Percentiles rank a stretch among this genome's conserved stretches.
Evolutionary conservation across 2,888 invertebrate genomes (phyloP).

Genomic region (Nezara viridula): DNA sequence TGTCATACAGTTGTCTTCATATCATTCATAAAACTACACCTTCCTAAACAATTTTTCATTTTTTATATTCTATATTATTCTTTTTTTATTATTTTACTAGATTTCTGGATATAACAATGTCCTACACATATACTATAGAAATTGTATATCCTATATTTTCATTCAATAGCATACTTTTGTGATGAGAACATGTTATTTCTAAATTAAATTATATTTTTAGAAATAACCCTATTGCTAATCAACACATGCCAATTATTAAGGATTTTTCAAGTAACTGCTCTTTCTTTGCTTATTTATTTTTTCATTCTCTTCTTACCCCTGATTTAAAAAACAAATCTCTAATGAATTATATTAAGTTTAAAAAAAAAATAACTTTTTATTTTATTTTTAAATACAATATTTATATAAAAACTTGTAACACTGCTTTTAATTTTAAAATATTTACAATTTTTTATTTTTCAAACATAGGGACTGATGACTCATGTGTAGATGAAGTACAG

Average conservation of each 20-base stretch:
- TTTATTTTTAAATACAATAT: too few species aligned
- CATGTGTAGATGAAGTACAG: slow-evolving; percentile 67
- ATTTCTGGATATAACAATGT: too few species aligned
- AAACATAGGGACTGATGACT: slow-evolving; percentile 60
- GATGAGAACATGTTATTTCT: not conserved
- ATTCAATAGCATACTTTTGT: too few species aligned
- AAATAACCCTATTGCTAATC: not conserved
- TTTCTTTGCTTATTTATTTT: not conserved
- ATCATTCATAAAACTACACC: too few species aligned
- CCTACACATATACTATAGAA: too few species aligned
- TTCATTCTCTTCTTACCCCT: not conserved
- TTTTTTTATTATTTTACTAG: too few species aligned
- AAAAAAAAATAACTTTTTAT: not conserved
- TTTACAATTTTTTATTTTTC: not conserved
- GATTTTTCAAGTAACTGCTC: not conserved
- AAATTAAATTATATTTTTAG: not conserved
- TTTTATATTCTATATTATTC: too few species aligned
- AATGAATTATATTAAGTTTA: not conserved
- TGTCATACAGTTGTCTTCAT: too few species aligned
- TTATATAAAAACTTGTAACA: not conserved
- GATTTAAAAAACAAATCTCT: not conserved
- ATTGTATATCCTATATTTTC: too few species aligned
- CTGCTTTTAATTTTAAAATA: not conserved
- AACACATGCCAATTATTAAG: not conserved
- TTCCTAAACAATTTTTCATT: too few species aligned